Percentiles rank a stretch among this genome's conserved stretches.
These are phyloP conservation scores for Lysandra coridon DNA, from an alignment of 2,888 invertebrate species.

Conservation along the genomic window DNA sequence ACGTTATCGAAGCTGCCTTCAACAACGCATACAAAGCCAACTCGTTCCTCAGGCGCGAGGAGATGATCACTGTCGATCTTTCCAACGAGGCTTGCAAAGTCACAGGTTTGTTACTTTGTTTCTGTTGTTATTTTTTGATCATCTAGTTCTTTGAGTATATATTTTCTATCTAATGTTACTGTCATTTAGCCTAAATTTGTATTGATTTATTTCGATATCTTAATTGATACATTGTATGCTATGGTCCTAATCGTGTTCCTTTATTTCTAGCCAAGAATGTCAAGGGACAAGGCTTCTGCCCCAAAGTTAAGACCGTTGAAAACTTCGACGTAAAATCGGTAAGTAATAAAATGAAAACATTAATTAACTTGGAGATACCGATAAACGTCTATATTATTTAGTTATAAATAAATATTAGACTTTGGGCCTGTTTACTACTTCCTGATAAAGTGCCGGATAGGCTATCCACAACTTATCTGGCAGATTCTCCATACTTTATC, in stretches of 20 bases:
- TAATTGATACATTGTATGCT: neutral
- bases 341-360: constrained; percentile 37
- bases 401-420: too few relatives aligned
- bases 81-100: constrained; percentile 4
- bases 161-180: too few relatives aligned
- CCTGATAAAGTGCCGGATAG: too few relatives aligned
- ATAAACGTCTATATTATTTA: too few relatives aligned
- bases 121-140: neutral
- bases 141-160: neutral
- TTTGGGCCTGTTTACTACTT: too few relatives aligned
- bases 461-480: too few relatives aligned
- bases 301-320: constrained; percentile 58
- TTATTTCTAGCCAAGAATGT: constrained; percentile 1
- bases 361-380: too few relatives aligned
- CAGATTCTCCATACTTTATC: too few relatives aligned
- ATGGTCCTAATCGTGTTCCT: neutral
- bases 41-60: constrained; percentile 15
- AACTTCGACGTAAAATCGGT: constrained; percentile 60
- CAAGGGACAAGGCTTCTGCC: constrained; percentile 45
- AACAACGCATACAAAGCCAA: constrained; percentile 3
- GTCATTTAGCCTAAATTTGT: too few relatives aligned
- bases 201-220: too few relatives aligned
- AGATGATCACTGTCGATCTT: neutral
- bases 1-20: constrained; percentile 1
- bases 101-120: neutral